phyloP scores from a whole-genome alignment of 2,113 vertebrate species.

The Sinocyclocheilus rhinocerous region DNA sequence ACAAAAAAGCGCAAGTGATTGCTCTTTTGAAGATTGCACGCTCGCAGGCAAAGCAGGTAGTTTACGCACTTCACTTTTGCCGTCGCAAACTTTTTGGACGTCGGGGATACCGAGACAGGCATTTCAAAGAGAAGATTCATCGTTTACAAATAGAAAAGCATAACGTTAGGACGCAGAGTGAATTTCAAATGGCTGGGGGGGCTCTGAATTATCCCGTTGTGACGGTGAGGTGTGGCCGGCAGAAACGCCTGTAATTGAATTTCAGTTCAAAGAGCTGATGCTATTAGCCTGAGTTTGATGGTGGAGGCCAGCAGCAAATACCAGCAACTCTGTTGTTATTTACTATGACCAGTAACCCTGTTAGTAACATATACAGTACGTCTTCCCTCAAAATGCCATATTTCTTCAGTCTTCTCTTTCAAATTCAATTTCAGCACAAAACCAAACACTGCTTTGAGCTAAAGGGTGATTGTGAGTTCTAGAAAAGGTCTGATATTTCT shows the following conservation, averaged over 20 bases:
- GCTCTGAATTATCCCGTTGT: slow-evolving; percentile 21
- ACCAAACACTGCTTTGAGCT: slow-evolving; percentile 36
- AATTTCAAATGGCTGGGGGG: slow-evolving; percentile 37
- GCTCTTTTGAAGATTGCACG: slow-evolving; percentile 57
- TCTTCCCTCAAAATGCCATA: slow-evolving; percentile 39
- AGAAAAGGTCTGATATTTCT: neutral
- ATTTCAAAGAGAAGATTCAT: slow-evolving; percentile 58
- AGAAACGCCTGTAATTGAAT: slow-evolving; percentile 55
- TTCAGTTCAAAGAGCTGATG: slow-evolving; percentile 63
- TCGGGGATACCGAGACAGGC: slow-evolving; percentile 20
- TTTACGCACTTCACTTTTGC: slow-evolving; percentile 18
- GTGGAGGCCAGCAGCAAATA: slow-evolving; percentile 26
- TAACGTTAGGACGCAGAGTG: neutral
- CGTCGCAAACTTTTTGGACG: slow-evolving; percentile 46
- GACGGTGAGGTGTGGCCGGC: slow-evolving; percentile 49
- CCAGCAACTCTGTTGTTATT: slow-evolving; percentile 53
- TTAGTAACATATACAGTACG: slow-evolving; percentile 40
- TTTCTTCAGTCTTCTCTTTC: slow-evolving; percentile 35
- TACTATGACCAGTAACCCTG: slow-evolving; percentile 49
- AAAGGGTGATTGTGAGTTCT: neutral
- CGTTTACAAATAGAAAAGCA: slow-evolving; percentile 47
- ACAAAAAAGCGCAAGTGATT: slow-evolving; percentile 43
- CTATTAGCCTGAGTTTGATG: slow-evolving; percentile 40
- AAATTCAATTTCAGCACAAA: slow-evolving; percentile 44
- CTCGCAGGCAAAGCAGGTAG: slow-evolving; percentile 50